Percentiles rank a stretch among this genome's conserved stretches.
Conservation (phyloP, 2,113 vertebrate species). For the Alligator mississippiensis region DNA sequence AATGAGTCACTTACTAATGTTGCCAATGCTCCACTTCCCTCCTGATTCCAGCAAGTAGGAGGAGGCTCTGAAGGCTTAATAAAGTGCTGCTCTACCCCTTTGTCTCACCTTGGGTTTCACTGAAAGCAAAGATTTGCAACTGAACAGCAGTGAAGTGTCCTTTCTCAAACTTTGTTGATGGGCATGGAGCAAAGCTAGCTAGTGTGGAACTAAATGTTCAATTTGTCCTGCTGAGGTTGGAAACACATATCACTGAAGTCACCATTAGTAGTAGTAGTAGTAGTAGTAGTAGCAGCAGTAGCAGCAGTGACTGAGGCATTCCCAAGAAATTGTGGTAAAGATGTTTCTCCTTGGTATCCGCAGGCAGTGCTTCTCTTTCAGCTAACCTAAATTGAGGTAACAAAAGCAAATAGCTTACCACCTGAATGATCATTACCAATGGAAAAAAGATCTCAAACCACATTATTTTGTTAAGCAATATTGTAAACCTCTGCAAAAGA, state of each 20-base stretch:
- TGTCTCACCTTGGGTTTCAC: background rate
- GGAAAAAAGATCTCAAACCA: background rate
- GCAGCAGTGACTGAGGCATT: background rate
- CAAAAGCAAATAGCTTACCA: background rate
- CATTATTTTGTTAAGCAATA: background rate
- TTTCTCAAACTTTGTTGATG: background rate
- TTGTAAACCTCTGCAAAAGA: background rate
- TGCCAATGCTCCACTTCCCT: background rate
- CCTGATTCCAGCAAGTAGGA: background rate
- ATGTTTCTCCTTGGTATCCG: background rate
- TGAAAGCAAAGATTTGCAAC: background rate
- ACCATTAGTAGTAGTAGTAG: background rate
- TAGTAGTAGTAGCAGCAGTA: too few species aligned
- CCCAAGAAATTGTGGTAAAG: background rate
- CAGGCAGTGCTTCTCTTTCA: background rate
- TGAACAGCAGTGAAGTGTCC: background rate
- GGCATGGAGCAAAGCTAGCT: background rate
- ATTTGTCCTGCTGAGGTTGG: background rate
- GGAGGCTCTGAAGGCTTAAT: background rate
- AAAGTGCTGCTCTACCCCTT: background rate
- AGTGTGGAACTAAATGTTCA: background rate
- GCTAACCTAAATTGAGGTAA: background rate
- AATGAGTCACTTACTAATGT: background rate
- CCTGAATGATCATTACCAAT: background rate
- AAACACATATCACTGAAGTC: background rate